Conservation (phyloP, 2,888 invertebrate species). For the Ochropleura plecta region DNA sequence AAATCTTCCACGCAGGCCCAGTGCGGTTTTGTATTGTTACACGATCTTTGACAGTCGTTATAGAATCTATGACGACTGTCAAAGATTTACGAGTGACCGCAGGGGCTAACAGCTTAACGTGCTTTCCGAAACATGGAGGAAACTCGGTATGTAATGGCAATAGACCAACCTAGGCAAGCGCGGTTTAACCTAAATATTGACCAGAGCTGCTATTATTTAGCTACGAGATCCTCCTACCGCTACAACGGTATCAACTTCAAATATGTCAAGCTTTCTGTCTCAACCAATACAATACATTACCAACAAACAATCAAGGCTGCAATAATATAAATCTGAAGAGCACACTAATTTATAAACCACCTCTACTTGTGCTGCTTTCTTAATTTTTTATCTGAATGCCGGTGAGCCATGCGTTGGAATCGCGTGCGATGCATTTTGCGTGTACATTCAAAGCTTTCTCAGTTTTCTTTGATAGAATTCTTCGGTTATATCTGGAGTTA, state of each 20-base stretch:
- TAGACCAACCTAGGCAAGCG: too few species aligned
- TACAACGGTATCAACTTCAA: not conserved
- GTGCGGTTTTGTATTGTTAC: not conserved
- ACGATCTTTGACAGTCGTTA: too few species aligned
- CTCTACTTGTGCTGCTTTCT: conserved; percentile 65
- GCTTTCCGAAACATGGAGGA: too few species aligned
- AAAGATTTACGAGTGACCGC: too few species aligned
- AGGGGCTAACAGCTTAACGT: too few species aligned
- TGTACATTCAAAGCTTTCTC: conserved; percentile 67
- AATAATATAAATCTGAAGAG: conserved; percentile 48
- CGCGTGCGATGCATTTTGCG: conserved; percentile 68
- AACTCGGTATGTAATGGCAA: too few species aligned
- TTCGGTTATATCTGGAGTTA: conserved; percentile 48
- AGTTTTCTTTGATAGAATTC: conserved; percentile 66
- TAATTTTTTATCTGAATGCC: conserved; percentile 69
- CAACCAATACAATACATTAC: conserved; percentile 38
- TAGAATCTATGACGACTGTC: too few species aligned
- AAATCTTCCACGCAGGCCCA: not conserved
- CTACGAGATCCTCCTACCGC: not conserved
- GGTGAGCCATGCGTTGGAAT: conserved; percentile 59
- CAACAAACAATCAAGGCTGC: conserved; percentile 28
- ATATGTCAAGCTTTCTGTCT: not conserved
- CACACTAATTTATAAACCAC: conserved; percentile 64
- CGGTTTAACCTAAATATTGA: too few species aligned
- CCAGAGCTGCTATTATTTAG: too few species aligned